Percentiles rank a stretch among this genome's conserved stretches.
Conservation (phyloP, 1,140 invertebrate species). For the Cydia fagiglandana region DNA sequence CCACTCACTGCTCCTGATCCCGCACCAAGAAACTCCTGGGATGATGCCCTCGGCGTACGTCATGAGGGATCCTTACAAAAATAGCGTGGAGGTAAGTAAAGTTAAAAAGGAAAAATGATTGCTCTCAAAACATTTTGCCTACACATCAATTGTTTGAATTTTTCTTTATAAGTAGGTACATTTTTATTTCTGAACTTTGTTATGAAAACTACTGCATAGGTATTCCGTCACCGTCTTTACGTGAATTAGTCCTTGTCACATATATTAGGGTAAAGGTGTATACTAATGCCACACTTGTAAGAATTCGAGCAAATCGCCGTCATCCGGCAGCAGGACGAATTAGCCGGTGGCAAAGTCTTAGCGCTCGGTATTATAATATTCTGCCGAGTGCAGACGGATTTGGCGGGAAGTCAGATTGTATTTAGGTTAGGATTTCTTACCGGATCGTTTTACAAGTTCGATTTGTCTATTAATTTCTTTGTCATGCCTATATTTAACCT, state of each 20-base stretch:
- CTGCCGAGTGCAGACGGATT: background rate
- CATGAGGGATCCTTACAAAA: slow-evolving; percentile 83
- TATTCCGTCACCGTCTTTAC: slow-evolving; percentile 51
- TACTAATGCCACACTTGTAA: slow-evolving; percentile 65
- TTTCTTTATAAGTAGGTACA: background rate
- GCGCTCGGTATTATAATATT: slow-evolving; percentile 60
- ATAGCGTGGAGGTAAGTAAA: slow-evolving; percentile 84
- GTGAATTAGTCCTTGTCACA: slow-evolving; percentile 54
- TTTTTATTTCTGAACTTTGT: background rate
- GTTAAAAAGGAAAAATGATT: background rate
- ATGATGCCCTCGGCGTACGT: slow-evolving; percentile 85
- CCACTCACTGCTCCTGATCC: slow-evolving; percentile 85
- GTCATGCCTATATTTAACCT: background rate
- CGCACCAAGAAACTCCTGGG: slow-evolving; percentile 86
- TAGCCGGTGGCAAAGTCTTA: slow-evolving; percentile 71
- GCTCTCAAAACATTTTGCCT: no score
- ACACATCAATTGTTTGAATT: background rate
- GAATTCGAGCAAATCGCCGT: slow-evolving; percentile 78
- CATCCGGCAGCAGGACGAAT: slow-evolving; percentile 75
- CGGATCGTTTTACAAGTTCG: background rate
- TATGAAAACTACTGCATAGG: slow-evolving; percentile 29
- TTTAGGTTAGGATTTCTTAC: background rate
- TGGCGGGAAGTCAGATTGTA: background rate
- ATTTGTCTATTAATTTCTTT: background rate
- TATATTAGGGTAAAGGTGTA: slow-evolving; percentile 49